Evolutionary conservation across 2,888 invertebrate species (phyloP), one percentile per base, ranked within the genome.

Genomic region (Lycocerus yunnanus): DNA sequence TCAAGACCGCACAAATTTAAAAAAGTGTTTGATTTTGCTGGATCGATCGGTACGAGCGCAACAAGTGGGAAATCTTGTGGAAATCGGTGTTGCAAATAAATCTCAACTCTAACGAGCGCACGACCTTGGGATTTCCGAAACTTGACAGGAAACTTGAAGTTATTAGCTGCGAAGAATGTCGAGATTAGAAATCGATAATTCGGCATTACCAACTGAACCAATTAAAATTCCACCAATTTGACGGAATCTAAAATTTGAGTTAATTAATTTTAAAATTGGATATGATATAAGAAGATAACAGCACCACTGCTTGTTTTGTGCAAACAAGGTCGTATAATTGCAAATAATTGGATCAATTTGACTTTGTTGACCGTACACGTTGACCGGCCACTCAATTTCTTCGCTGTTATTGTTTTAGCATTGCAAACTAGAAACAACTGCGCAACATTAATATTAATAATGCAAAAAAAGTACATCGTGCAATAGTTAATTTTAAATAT

Each of bases 271-370:
- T n/a, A 43, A n/a, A 43, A 43, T 43, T 43, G 43, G 43, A 5
- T 4, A 43, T n/a, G 43, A 43, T 43, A 43, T n/a, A 43, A 43
- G 43, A 43, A 43, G 43, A 24, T 21, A 66, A 66, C 15, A 15
- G 3, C 43, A 66, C 15, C n/a, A n/a, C 15, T 15, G 66, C n/a
- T 21, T 66, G 20, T 66, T 69, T 69, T 66, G 61, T 20, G n/a
- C 61, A 18, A 71, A 66, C 71, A 71, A 71, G 71, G 71, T 66
- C 70, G 70, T 66, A 59, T 66, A 59, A 66, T 66, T 66, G 21
- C 24, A 27, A 59, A 71, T 71, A 71, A 71, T 71, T 71, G 71
- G 71, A 71, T 71, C 71, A 71, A 71, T 71, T 71, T 71, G 66
- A 27, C 66, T 66, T 66, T 71, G 71, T 71, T 71, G 71, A 66